Base-by-base conservation (phyloP, 1,140 invertebrate species). In the Zaprionus kolodkinae region DNA sequence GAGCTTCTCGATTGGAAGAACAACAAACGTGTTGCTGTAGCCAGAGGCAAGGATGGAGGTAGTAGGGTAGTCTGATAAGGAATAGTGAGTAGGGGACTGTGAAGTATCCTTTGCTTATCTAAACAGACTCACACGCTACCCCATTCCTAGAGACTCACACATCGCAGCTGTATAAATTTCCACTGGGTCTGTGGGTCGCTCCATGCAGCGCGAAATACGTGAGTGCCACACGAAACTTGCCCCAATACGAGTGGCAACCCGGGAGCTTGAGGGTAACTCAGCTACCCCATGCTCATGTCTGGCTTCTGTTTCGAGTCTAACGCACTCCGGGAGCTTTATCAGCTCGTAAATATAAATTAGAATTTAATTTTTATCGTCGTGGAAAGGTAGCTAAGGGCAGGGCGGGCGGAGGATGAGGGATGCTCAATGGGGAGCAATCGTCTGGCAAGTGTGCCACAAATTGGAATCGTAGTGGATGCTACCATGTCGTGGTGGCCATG, bases 281-380 rank as follows among this genome's bases (percentile, higher is more conserved):
- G 4, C 33, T 35, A 7, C 33, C 33, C 33, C 33, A 0, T 1
- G 33, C 33, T 87, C 83, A 78, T 87, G 80, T 80, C 88, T 83
- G 77, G 72, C 74, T 88, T 65, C 69, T 81, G 81, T 85, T 79
- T 79, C 78, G 78, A 88, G 84, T 81, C 77, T 84, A 88, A 84
- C 84, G 75, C 85, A 84, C 85, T 84, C 55, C 81, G 67, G 85
- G 72, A 76, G 81, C 78, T 89, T 89, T 89, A 89, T 89, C 86
- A 89, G 85, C 85, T 89, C 85, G 85, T 89, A 89, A 89, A 89
- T 89, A 89, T 89, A 89, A 89, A 89, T 89, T 89, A 89, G 85
- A 89, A 84, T 89, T 81, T 89, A 89, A 89, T 89, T 89, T 89
- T 89, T 89, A 81, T 89, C 63, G 78, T 57, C 70, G 84, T 68